Conservation (phyloP, 2,797 vertebrate genomes). For the Stomatorhinus walkeri region DNA sequence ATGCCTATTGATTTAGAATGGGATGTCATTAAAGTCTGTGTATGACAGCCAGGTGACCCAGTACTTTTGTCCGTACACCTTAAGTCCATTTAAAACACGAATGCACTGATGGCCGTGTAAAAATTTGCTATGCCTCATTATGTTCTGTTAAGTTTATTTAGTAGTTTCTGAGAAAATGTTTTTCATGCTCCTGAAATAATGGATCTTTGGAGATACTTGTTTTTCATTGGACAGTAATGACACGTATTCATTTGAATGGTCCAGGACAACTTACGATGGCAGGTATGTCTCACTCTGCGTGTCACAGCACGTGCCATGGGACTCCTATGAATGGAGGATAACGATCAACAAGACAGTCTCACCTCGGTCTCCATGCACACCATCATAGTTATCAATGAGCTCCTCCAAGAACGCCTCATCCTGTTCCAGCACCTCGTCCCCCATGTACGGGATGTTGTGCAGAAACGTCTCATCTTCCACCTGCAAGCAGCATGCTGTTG, state of each 20-base stretch:
- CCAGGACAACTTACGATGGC: not conserved
- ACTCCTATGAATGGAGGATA: not conserved
- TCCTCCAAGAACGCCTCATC: constrained; percentile 96
- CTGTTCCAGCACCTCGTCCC: constrained; percentile 90
- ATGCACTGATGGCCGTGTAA: not conserved
- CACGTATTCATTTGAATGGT: not conserved
- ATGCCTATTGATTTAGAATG: not conserved
- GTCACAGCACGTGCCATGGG: not conserved
- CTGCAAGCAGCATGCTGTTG: constrained; percentile 50
- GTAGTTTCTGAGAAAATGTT: not conserved
- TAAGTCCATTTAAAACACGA: not conserved
- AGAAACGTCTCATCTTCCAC: constrained; percentile 96
- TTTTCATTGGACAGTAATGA: not conserved
- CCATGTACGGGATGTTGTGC: constrained; percentile 98
- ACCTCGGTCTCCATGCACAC: constrained; percentile 85
- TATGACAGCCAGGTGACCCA: not conserved
- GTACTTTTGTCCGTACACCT: not conserved
- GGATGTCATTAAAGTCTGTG: not conserved
- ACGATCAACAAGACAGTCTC: constrained; percentile 4
- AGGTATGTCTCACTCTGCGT: not conserved
- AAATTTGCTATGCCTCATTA: not conserved
- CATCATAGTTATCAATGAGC: constrained; percentile 95
- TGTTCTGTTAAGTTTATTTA: not conserved
- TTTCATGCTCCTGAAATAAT: not conserved
- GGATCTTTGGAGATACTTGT: not conserved